Base-by-base conservation (phyloP, 2,797 vertebrate genomes). In the Thunnus albacares region DNA sequence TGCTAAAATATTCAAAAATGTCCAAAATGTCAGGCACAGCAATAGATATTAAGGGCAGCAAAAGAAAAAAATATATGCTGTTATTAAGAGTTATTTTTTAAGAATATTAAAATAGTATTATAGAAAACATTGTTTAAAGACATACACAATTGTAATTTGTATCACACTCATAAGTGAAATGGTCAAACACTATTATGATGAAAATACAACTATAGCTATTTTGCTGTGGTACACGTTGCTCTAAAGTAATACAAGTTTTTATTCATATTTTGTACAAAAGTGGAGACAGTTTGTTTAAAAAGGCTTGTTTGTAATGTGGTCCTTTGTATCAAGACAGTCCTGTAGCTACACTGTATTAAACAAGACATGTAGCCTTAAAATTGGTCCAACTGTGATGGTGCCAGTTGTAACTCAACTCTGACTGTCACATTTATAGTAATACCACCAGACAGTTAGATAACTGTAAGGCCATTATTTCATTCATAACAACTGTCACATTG, bases 381-480 rank as follows among this genome's bases (percentile, higher is more conserved):
- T 1, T n/a, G 56, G 7, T 18, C 38, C 22, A 2, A 30, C 35
- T 38, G 52, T 52, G 15, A 35, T 35, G 49, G 35, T 22, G 7
- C 45, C n/a, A 57, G 22, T 15, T 49, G 24, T 59, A 47, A 53
- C 10, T 38, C 41, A 6, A 20, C 22, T 41, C 20, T 28, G 1
- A 6, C 45, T 65, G n/a, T 65, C 51, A 41, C 53, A 71, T 71
- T 74, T 49, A 22, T 6, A 61, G 26, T 43, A 11, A 47, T 26
- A n/a, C 26, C 52, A 45, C 18, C 22, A 58, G 47, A 65, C 55
- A 70, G 53, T 38, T 20, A 65, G 51, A 17, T 14, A 26, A 38
- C 7, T 3, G 8, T 53, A 30, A 47, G 55, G 30, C 17, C 26
- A 71, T 52, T 65, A 69, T 72, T 69, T 70, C 7, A 77, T 79